These are phyloP conservation scores for Coryphaenoides rupestris DNA, from an alignment of 2,113 vertebrate genomes.

Conservation along the genomic window DNA sequence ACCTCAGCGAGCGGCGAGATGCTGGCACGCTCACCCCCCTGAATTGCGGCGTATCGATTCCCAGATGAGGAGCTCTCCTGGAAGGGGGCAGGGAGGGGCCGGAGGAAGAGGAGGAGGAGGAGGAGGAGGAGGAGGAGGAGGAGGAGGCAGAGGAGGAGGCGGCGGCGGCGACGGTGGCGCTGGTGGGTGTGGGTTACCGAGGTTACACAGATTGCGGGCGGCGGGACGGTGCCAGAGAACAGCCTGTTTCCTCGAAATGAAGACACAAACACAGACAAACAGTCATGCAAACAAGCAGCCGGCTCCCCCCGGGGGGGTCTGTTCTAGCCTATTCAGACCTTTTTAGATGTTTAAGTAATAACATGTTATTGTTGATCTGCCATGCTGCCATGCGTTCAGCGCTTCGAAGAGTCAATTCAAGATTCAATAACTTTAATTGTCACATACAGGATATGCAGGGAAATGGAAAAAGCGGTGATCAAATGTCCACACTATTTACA, in stretches of 20 bases:
- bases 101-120: slow-evolving; percentile 10
- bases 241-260: slow-evolving; percentile 56
- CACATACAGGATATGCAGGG: too few species aligned
- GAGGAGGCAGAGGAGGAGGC: slow-evolving; percentile 19
- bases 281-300: background rate
- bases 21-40: slow-evolving; percentile 35
- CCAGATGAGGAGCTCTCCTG: slow-evolving; percentile 39
- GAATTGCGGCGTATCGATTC: slow-evolving; percentile 48
- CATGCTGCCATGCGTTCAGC: too few species aligned
- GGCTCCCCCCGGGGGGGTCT: too few species aligned
- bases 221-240: slow-evolving; percentile 52
- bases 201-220: slow-evolving; percentile 44
- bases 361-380: too few species aligned
- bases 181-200: slow-evolving; percentile 48
- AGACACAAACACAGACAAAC: slow-evolving; percentile 11
- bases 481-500: too few species aligned
- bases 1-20: slow-evolving; percentile 47
- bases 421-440: too few species aligned
- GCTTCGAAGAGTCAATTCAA: too few species aligned
- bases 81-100: slow-evolving; percentile 27
- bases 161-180: slow-evolving; percentile 35
- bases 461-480: too few species aligned
- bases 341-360: too few species aligned
- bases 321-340: too few species aligned
- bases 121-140: slow-evolving; percentile 38